Conservation (phyloP, 2,888 invertebrate genomes). For the Galerucella nymphaeae region DNA sequence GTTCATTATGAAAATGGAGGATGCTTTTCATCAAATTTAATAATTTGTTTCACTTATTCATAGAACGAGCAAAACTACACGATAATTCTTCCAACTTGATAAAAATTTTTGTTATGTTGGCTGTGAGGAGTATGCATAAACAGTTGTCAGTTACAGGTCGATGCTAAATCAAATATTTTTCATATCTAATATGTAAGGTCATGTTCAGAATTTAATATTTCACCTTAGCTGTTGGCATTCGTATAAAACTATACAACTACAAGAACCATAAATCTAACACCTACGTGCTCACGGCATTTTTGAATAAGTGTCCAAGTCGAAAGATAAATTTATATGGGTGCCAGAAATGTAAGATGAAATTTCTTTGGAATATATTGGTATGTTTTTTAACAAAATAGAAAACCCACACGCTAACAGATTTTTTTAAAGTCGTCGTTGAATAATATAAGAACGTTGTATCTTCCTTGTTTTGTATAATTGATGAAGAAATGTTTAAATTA, state of each 20-base stretch:
- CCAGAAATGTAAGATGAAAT: conserved; percentile 36
- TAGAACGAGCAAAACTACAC: not conserved
- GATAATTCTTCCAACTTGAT: conserved; percentile 16
- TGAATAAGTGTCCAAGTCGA: conserved; percentile 47
- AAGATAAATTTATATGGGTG: conserved; percentile 43
- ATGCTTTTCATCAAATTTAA: not conserved
- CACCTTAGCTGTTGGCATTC: conserved; percentile 58
- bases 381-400: conserved; percentile 30
- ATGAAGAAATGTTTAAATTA: not conserved
- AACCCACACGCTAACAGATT: conserved; percentile 23
- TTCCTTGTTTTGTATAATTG: not conserved
- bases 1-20: not conserved
- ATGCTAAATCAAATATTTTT: conserved; percentile 47
- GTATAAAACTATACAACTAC: conserved; percentile 55
- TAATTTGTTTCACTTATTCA: not conserved
- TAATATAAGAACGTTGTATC: not conserved
- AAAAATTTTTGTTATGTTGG: conserved; percentile 12
- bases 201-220: conserved; percentile 58
- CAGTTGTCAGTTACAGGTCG: conserved; percentile 42
- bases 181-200: conserved; percentile 52
- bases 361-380: conserved; percentile 35
- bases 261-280: conserved; percentile 56
- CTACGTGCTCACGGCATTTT: conserved; percentile 52
- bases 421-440: not conserved
- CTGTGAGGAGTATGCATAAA: conserved; percentile 16